phyloP scores from a whole-genome alignment of 2,888 invertebrate genomes.

The Baccha elongata region DNA sequence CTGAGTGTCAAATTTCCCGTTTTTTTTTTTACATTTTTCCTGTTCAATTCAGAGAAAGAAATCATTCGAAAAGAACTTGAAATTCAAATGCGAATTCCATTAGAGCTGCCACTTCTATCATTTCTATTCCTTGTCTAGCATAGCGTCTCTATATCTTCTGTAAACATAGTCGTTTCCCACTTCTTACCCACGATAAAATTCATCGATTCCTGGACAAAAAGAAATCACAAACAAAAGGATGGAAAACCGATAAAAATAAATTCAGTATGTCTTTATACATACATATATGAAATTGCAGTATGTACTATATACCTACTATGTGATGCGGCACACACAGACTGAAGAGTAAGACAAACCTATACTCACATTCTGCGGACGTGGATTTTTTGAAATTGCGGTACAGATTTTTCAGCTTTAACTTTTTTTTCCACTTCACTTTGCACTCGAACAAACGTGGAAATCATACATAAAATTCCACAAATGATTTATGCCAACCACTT shows the following conservation, averaged over 20 bases:
- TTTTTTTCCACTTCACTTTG: slow-evolving; percentile 19
- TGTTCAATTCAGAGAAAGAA: slow-evolving; percentile 11
- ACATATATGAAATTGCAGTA: slow-evolving; percentile 26
- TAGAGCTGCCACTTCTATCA: slow-evolving; percentile 48
- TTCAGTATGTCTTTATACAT: slow-evolving; percentile 42
- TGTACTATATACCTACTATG: slow-evolving; percentile 13
- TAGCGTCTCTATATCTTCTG: slow-evolving; percentile 7
- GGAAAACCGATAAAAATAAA: slow-evolving; percentile 61
- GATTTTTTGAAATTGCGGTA: slow-evolving; percentile 34
- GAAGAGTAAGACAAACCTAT: background rate
- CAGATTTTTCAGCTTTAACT: background rate
- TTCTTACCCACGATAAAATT: slow-evolving; percentile 22
- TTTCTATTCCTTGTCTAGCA: slow-evolving; percentile 26
- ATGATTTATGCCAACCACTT: slow-evolving; percentile 72
- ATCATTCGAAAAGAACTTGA: slow-evolving; percentile 46
- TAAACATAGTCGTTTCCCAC: slow-evolving; percentile 14
- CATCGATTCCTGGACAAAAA: slow-evolving; percentile 22
- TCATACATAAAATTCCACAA: slow-evolving; percentile 53
- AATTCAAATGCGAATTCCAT: slow-evolving; percentile 68
- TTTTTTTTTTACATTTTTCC: background rate
- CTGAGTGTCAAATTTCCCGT: slow-evolving; percentile 39
- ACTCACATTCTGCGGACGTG: slow-evolving; percentile 28
- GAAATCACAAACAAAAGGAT: slow-evolving; percentile 44
- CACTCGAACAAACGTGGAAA: slow-evolving; percentile 33
- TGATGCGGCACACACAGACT: background rate